A percentile compares a stretch with the other conserved stretches of the same genome.
phyloP scores from a whole-genome alignment of 2,113 vertebrate genomes.

The Solea senegalensis region DNA sequence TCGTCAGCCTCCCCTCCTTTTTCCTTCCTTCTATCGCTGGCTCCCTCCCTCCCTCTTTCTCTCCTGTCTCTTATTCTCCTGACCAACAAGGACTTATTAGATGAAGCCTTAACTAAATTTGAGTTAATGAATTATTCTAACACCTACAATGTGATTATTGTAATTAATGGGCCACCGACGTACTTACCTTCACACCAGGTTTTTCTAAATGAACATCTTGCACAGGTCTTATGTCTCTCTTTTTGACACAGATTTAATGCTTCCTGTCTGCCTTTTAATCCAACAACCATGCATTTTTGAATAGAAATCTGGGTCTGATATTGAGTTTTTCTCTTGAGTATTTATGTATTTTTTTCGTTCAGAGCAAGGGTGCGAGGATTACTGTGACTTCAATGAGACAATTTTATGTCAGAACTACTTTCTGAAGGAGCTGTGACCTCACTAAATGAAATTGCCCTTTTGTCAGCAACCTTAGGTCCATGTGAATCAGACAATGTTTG shows the following conservation, averaged over 20 bases:
- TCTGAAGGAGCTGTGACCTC: slow-evolving; percentile 21
- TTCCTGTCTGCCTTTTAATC: slow-evolving; percentile 42
- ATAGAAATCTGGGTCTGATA: slow-evolving; percentile 71
- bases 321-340: slow-evolving; percentile 63
- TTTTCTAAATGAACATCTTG: slow-evolving; percentile 78
- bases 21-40: slow-evolving; percentile 34
- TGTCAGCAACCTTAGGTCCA: slow-evolving; percentile 49
- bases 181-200: slow-evolving; percentile 77
- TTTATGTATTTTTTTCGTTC: slow-evolving; percentile 60
- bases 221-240: slow-evolving; percentile 74
- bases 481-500: slow-evolving; percentile 58
- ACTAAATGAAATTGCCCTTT: slow-evolving; percentile 41
- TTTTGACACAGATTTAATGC: slow-evolving; percentile 77
- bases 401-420: slow-evolving; percentile 24
- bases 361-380: slow-evolving; percentile 51
- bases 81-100: slow-evolving; percentile 82
- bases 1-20: slow-evolving; percentile 38
- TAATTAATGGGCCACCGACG: slow-evolving; percentile 80
- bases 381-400: slow-evolving; percentile 27
- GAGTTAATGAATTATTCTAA: slow-evolving; percentile 85
- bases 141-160: slow-evolving; percentile 83
- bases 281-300: slow-evolving; percentile 65
- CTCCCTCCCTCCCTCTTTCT: slow-evolving; percentile 47
- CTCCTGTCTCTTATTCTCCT: slow-evolving; percentile 65
- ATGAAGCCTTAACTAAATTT: slow-evolving; percentile 84